Evolutionary conservation across 1,140 invertebrate species (phyloP), one percentile per base, ranked within the genome.

Genomic region (Aphis gossypii): DNA sequence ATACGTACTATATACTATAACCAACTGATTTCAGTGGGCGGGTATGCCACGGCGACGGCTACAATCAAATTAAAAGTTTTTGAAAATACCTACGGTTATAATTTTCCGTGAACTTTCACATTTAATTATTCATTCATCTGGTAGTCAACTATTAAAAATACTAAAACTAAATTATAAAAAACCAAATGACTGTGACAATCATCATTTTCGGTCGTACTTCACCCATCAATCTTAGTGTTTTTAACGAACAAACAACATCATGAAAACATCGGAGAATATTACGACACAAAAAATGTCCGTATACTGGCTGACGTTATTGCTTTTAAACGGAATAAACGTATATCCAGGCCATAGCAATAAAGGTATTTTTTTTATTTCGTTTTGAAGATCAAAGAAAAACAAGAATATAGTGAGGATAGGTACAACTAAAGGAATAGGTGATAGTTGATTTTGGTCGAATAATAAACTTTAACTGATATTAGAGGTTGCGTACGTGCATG

Each of bases 1-100:
- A 51, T 56, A 56, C 38, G 23, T 30, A 76, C 60, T 35, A 76
- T 35, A 76, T n/a, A n/a, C 30, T n/a, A n/a, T 14, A 76, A n/a
- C 14, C 1, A n/a, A n/a, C 60, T 76, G n/a, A 76, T 76, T 76
- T 76, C 30, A n/a, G 60, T 76, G 60, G 60, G 60, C 14, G 60
- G 60, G 1, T 14, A n/a, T 68, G 30, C 3, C 30, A 68, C 11
- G 14, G 56, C 11, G 48, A 2, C 1, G 48, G 56, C 25, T 76
- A 76, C 87, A 35, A 88, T 54, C 21, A 23, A 88, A 88, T 88
- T 88, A 51, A 88, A 88, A 88, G 87, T 88, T 54, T 51, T 54
- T 35, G 5, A n/a, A 8, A 54, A 48, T 84, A 87, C 5, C 20
- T 21, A 38, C 1, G 30, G 3, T 7, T 48, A 7, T 88, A 48